phyloP scores from a whole-genome alignment of 2,113 vertebrate genomes.

The Hemicordylus capensis region DNA sequence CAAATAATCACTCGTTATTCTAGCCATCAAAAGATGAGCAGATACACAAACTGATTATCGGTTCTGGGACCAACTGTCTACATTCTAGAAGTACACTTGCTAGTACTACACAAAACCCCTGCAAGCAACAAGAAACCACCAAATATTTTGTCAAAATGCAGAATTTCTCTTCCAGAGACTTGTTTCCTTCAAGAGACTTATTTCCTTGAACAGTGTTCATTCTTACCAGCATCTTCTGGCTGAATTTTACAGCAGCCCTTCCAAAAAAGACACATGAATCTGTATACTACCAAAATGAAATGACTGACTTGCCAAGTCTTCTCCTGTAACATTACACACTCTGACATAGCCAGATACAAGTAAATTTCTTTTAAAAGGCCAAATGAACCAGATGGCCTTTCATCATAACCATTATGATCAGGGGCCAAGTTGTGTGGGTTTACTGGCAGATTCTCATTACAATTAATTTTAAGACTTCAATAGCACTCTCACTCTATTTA shows the following conservation, averaged over 20 bases:
- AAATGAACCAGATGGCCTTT: constrained; percentile 12
- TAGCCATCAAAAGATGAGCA: neutral
- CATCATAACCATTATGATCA: neutral
- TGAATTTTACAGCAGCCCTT: constrained; percentile 53
- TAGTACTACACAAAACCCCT: neutral
- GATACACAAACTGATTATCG: neutral
- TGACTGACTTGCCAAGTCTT: constrained; percentile 41
- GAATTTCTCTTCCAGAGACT: neutral
- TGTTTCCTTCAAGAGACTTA: constrained; percentile 31
- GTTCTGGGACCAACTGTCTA: neutral
- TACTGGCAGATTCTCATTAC: neutral
- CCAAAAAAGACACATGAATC: constrained; percentile 44
- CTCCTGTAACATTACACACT: constrained; percentile 11
- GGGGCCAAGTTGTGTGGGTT: neutral
- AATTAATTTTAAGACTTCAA: constrained; percentile 13
- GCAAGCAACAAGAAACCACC: neutral
- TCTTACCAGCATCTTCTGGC: constrained; percentile 42
- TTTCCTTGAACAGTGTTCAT: constrained; percentile 54
- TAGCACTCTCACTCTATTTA: neutral
- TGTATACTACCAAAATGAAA: constrained; percentile 44
- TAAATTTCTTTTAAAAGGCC: constrained; percentile 23
- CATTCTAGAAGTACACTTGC: neutral
- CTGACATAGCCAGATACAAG: constrained; percentile 13
- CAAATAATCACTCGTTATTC: neutral
- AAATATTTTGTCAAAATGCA: constrained; percentile 1